A percentile compares a stretch with the other conserved stretches of the same genome.
Conservation (phyloP, 2,888 invertebrate species). For the Agrilus mali region DNA sequence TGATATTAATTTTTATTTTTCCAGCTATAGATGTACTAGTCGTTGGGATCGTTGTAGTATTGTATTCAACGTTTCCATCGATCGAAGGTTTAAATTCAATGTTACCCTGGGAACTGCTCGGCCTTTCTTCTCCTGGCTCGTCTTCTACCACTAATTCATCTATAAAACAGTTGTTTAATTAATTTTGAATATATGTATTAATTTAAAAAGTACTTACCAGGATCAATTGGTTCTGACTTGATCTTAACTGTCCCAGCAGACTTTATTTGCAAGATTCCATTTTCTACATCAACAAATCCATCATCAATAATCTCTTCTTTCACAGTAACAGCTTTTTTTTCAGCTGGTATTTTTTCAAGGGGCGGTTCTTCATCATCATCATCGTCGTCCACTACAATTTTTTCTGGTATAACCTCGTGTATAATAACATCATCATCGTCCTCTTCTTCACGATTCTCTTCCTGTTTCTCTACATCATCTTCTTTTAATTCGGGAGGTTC, state of each 20-base stretch:
- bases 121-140: slow-evolving; percentile 28
- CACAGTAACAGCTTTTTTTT: slow-evolving; percentile 9
- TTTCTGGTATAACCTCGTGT: slow-evolving; percentile 52
- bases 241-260: slow-evolving; percentile 43
- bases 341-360: slow-evolving; percentile 15
- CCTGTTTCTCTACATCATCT: slow-evolving; percentile 9
- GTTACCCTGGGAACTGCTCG: too few relatives aligned
- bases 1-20: slow-evolving; percentile 73
- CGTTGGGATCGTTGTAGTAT: slow-evolving; percentile 20
- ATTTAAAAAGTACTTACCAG: slow-evolving; percentile 31
- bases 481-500: slow-evolving; percentile 1
- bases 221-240: slow-evolving; percentile 59
- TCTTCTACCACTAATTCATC: slow-evolving; percentile 35
- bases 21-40: slow-evolving; percentile 30
- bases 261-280: slow-evolving; percentile 42
- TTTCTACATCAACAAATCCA: slow-evolving; percentile 31
- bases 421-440: slow-evolving; percentile 58
- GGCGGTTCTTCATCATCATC: slow-evolving; percentile 29
- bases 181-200: too few relatives aligned
- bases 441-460: slow-evolving; percentile 22
- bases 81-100: slow-evolving; percentile 36
- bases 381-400: slow-evolving; percentile 51
- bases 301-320: slow-evolving; percentile 52
- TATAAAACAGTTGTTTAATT: too few relatives aligned
- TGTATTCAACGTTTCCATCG: slow-evolving; percentile 61